phyloP scores from a whole-genome alignment of 1,140 invertebrate species.

The Drosophila repleta region DNA sequence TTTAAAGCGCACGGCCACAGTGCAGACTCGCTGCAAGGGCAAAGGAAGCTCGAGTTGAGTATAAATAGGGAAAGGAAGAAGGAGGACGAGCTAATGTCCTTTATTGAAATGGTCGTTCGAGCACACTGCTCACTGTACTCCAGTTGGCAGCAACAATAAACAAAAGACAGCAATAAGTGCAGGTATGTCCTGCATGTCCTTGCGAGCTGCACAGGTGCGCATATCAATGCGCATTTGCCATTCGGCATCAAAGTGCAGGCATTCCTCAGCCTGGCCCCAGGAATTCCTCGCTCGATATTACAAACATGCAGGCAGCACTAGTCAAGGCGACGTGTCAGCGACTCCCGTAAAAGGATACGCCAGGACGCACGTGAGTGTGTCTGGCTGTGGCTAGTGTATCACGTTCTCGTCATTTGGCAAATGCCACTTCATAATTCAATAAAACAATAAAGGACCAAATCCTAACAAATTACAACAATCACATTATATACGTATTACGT shows the following conservation, averaged over 20 bases:
- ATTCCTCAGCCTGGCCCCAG: conserved; percentile 46
- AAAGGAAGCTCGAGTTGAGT: too few relatives aligned
- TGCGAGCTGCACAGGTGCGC: conserved; percentile 41
- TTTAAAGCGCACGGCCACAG: conserved; percentile 34
- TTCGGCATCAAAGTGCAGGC: conserved; percentile 51
- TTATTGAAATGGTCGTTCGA: too few relatives aligned
- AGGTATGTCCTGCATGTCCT: conserved; percentile 7
- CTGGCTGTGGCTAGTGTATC: conserved; percentile 52
- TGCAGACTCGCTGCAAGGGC: conserved; percentile 2
- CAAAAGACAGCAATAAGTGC: conserved; percentile 6
- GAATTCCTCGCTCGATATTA: conserved; percentile 52
- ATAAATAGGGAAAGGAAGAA: too few relatives aligned
- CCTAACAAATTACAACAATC: conserved; percentile 82
- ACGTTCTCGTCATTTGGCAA: conserved; percentile 72
- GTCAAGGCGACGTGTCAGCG: conserved; percentile 8
- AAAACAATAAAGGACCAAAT: conserved; percentile 81
- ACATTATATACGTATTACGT: conserved; percentile 50
- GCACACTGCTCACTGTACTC: background rate
- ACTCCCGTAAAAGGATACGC: background rate
- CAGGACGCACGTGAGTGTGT: background rate
- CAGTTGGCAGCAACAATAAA: conserved; percentile 10
- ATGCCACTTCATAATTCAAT: conserved; percentile 83
- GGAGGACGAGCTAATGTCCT: too few relatives aligned
- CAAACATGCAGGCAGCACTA: conserved; percentile 25
- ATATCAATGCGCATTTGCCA: conserved; percentile 58